A percentile compares a stretch with the other conserved stretches of the same genome.
Conservation (phyloP, 2,888 invertebrate genomes). For the Sphaerophoria rueppellii region DNA sequence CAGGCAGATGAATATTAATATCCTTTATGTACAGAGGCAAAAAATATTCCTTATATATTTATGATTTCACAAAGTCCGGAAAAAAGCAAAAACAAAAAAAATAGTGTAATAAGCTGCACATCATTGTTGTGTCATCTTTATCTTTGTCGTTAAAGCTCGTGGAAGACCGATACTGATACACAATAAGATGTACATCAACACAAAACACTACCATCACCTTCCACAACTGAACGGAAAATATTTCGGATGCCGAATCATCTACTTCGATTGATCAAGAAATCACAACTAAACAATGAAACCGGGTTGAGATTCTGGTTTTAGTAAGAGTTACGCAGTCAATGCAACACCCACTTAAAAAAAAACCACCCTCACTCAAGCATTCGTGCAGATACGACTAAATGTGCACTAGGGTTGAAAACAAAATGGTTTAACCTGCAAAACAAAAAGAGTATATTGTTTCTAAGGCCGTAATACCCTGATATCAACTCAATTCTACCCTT, state of each 20-base stretch:
- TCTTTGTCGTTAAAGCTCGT: slow-evolving; percentile 29
- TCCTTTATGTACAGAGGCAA: slow-evolving; percentile 59
- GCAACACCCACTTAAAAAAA: slow-evolving; percentile 48
- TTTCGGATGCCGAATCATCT: slow-evolving; percentile 65
- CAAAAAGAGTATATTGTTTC: slow-evolving; percentile 57
- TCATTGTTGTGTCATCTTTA: slow-evolving; percentile 67
- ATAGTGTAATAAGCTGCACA: slow-evolving; percentile 58
- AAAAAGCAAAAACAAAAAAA: slow-evolving; percentile 23
- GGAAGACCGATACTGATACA: slow-evolving; percentile 23
- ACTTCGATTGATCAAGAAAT: slow-evolving; percentile 67
- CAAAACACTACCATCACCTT: slow-evolving; percentile 65
- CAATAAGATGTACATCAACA: not conserved
- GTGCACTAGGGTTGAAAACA: slow-evolving; percentile 65
- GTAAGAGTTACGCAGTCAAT: slow-evolving; percentile 48
- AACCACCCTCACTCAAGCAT: slow-evolving; percentile 26
- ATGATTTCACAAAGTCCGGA: slow-evolving; percentile 40
- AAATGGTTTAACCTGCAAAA: slow-evolving; percentile 74
- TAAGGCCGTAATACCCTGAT: not conserved
- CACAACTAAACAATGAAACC: slow-evolving; percentile 62
- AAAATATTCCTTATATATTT: slow-evolving; percentile 63
- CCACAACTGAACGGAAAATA: slow-evolving; percentile 64
- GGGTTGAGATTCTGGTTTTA: slow-evolving; percentile 7
- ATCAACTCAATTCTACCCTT: not conserved
- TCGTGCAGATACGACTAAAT: slow-evolving; percentile 14
- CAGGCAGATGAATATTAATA: slow-evolving; percentile 68